Evolutionary conservation across 2,797 vertebrate species (phyloP), one percentile per base, ranked within the genome.

Genomic region (Ctenochaetus hawaiiensis): DNA sequence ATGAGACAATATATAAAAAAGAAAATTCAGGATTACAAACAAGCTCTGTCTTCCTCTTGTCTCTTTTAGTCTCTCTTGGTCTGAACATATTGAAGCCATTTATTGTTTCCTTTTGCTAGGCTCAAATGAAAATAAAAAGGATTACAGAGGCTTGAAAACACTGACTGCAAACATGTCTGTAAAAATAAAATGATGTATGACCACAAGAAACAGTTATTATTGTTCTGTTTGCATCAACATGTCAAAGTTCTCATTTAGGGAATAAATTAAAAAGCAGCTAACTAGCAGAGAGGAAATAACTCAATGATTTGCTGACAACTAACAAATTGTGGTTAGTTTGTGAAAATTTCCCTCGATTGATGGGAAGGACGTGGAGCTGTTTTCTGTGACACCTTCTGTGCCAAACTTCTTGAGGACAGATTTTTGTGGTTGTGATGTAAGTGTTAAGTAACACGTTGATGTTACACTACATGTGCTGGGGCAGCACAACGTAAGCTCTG

Each of bases 371-470:
- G 26, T 30, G 26, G 4, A 30, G 26, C 26, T 1, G 37, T 68
- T 48, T 57, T 63, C 5, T 52, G n/a, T 22, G 8, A 47, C 41
- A 48, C 44, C n/a, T 34, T 26, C 39, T 53, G 6, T 57, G 49
- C 26, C 43, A 59, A 59, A 0, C 20, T 47, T 23, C n/a, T 11
- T 9, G 34, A 30, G 0, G 39, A 30, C 16, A 14, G 20, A 47
- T 64, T 9, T 49, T 18, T 59, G 16, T 43, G 39, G 60, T 1
- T 17, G 39, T 74, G 78, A 81, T 45, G 41, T 65, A 17, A 60
- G 61, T 6, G 65, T 4, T 45, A 73, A 45, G 65, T 49, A 39
- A 67, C 26, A n/a, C 57, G 5, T 39, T 6, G 30, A 47, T 0
- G 6, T 34, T 47, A 9, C 14, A 5, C 37, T 9, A 17, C 37